Evolutionary conservation across 53 echinoderm and acorn worm species (phyloP), one percentile per base, ranked within the genome.

Genomic region (Pentamera pediparva): DNA sequence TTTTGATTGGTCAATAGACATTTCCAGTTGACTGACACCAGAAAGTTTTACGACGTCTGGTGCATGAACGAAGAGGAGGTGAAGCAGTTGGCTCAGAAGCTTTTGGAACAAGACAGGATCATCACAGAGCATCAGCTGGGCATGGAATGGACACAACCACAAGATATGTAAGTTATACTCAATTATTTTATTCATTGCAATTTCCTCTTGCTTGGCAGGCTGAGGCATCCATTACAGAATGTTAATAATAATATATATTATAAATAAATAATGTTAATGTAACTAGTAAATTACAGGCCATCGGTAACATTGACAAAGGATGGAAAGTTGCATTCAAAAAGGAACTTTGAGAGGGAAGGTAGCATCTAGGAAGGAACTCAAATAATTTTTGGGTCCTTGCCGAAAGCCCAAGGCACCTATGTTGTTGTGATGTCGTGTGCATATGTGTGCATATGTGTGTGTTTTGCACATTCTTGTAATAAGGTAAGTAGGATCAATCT

Each of bases 11-110:
- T 45, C n/a, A 12, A 45, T 45, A 98, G 98, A 70, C 98, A 98
- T 69, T 98, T 98, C 56, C 98, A 98, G 52, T 75, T 89, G 0
- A 98, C 98, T 11, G 98, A 98, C 69, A 91, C 98, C 53, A 85
- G 81, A 75, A 98, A 98, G 79, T 98, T 98, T 54, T 87, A 98
- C 60, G 98, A 91, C 48, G 92, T 98, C 47, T 98, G 98, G 98
- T 78, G 88, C 28, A 98, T 98, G 98, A 98, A 98, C 71, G 98
- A 98, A 56, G 86, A 85, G n/a, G 83, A 92, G 37, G 91, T 85
- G 6, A 98, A 92, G 73, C 78, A 80, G 18, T 76, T 86, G 39
- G 57, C 85, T 20, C 51, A 54, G 12, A 90, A 81, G n/a, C 81
- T 89, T n/a, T 78, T 98, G 52, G 98, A 98, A 37, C 98, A 98